Conservation (phyloP, 2,113 vertebrate species). For the Ancistrus triradiatus region DNA sequence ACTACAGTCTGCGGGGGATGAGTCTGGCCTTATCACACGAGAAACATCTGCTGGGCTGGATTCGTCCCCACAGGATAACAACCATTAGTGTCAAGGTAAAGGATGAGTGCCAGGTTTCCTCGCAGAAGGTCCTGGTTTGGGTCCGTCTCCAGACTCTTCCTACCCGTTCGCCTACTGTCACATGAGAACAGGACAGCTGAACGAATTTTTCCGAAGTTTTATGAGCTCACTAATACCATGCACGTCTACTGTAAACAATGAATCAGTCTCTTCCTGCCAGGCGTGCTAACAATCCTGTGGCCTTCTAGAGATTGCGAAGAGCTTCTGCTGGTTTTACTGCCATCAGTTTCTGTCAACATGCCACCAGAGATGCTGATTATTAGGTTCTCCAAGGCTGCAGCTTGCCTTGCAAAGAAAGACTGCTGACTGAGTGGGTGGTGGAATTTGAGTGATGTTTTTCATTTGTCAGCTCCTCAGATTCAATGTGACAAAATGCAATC, state of each 20-base stretch:
- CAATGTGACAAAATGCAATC: no score
- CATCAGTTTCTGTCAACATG: background rate
- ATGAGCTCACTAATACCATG: slow-evolving; percentile 15
- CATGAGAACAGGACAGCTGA: slow-evolving; percentile 19
- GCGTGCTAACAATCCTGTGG: background rate
- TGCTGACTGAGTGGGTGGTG: no score
- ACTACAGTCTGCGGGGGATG: slow-evolving; percentile 29
- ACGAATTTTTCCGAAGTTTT: slow-evolving; percentile 38
- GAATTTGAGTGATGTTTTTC: no score
- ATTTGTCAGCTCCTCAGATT: no score
- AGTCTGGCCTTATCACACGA: slow-evolving; percentile 29
- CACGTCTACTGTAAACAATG: slow-evolving; percentile 3
- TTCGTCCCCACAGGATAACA: slow-evolving; percentile 26
- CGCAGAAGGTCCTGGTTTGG: slow-evolving; percentile 24
- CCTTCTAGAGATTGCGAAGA: background rate
- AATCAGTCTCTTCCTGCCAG: background rate
- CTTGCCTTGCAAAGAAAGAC: no score
- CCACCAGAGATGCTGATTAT: background rate
- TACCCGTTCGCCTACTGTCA: background rate
- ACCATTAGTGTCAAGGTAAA: slow-evolving; percentile 31
- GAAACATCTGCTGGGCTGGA: slow-evolving; percentile 42
- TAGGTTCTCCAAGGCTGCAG: no score
- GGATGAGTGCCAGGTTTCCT: slow-evolving; percentile 1
- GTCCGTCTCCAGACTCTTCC: slow-evolving; percentile 7
- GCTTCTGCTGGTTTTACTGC: slow-evolving; percentile 6